Percentiles rank a stretch among this genome's conserved stretches.
phyloP scores from a whole-genome alignment of 2,888 invertebrate species.

The Microdon myrmicae region DNA sequence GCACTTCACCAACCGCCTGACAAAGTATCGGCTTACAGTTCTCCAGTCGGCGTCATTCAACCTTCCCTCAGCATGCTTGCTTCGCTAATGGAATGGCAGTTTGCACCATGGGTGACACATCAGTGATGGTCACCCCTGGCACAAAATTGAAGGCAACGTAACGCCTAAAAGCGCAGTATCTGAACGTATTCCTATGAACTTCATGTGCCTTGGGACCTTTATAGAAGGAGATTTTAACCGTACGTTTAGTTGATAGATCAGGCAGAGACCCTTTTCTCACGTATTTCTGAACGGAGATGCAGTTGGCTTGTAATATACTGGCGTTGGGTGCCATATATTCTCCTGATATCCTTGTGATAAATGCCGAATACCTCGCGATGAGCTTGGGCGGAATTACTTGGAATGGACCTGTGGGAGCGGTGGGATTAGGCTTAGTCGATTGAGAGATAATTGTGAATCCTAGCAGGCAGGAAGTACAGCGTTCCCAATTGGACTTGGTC shows the following conservation, averaged over 20 bases:
- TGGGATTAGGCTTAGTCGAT: constrained; percentile 82
- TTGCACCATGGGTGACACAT: constrained; percentile 85
- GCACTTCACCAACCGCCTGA: constrained; percentile 44
- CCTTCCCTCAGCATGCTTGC: constrained; percentile 81
- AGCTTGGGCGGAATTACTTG: constrained; percentile 94
- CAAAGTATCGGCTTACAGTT: constrained; percentile 61
- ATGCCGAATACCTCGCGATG: constrained; percentile 93
- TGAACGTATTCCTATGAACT: constrained; percentile 96
- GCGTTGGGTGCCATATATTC: constrained; percentile 88
- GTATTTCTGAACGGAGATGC: constrained; percentile 81
- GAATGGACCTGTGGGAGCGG: constrained; percentile 95
- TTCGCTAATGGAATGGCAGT: constrained; percentile 92
- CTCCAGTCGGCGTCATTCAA: constrained; percentile 70
- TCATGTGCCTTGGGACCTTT: constrained; percentile 82
- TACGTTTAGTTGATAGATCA: constrained; percentile 91
- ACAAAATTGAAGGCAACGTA: constrained; percentile 76
- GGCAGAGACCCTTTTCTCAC: constrained; percentile 87
- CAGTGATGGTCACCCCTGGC: constrained; percentile 91
- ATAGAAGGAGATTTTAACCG: constrained; percentile 91
- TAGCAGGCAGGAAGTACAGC: constrained; percentile 80
- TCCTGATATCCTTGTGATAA: constrained; percentile 91
- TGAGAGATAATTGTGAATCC: constrained; percentile 88
- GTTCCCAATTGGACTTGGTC: constrained; percentile 84
- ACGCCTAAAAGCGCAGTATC: constrained; percentile 93
- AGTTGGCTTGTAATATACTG: constrained; percentile 91